Conservation (phyloP, 2,113 vertebrate genomes). For the Peromyscus leucopus region DNA sequence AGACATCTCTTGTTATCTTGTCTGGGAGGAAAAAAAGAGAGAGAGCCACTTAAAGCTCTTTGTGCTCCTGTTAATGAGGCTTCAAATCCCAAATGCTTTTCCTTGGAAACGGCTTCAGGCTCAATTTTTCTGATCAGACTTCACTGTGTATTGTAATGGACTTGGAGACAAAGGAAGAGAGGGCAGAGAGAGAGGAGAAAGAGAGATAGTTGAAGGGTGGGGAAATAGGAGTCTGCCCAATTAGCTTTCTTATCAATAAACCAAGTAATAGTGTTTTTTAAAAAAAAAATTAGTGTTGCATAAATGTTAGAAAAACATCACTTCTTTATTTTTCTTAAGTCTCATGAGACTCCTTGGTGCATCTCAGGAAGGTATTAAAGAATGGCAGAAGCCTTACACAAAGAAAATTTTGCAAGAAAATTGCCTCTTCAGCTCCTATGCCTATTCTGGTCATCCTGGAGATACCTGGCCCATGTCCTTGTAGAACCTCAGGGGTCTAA, state of each 20-base stretch:
- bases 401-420: not conserved
- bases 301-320: conserved; percentile 45
- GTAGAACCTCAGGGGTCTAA: not conserved
- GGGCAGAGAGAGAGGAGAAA: not conserved
- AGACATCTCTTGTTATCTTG: conserved; percentile 46
- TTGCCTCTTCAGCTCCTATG: not conserved
- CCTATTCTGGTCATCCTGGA: not conserved
- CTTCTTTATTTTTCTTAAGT: conserved; percentile 47
- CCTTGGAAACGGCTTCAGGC: conserved; percentile 56
- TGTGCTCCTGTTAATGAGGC: conserved; percentile 69
- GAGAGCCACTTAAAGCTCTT: conserved; percentile 57
- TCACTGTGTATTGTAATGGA: conserved; percentile 20
- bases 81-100: conserved; percentile 46
- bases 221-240: not conserved
- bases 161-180: not conserved
- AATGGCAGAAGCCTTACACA: not conserved
- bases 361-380: not conserved
- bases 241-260: conserved; percentile 22
- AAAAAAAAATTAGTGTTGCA: not conserved
- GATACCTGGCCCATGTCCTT: not conserved
- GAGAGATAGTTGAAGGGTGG: not conserved
- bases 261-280: not conserved
- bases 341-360: not conserved
- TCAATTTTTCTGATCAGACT: conserved; percentile 15
- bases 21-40: conserved; percentile 54